Base-by-base conservation (phyloP, 2,888 invertebrate genomes). In the Zaprionus bogoriensis region DNA sequence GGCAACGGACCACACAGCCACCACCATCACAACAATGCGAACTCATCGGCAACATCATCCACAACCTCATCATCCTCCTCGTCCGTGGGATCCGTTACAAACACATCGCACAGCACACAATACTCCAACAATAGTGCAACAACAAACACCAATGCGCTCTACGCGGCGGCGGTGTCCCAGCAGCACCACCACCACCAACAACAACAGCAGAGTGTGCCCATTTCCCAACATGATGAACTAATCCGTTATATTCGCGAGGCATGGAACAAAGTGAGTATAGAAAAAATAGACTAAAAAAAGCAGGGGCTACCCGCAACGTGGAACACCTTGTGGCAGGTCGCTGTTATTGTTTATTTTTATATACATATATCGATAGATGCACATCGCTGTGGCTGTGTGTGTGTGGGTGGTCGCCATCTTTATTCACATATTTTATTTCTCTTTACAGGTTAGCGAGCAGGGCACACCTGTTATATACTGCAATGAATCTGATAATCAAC, bases 231-330 rank as follows among this genome's bases (percentile, higher is more conserved):
- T 78, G 95, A 95, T 87, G 96, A 96, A 90, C 92, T 96, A 85
- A 95, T 96, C 76, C 94, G 94, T 88, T 96, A 95, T 87, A 95
- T 96, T 74, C 94, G 93, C 88, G 96, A 96, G 77, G 95, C 95
- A 58, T 95, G 95, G 95, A 94, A 93, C 89, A 94, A 94, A 92
- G 94, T 94, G 67, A 86, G 84, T 42, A 10, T 48, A 2, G 20
- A 14, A 44, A 44, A 51, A 36, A 38, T 38, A 44, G 7, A n/a
- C n/a, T n/a, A n/a, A n/a, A 12, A 38, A 42, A 12, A 28, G 17
- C 7, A 14, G 38, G 22, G 38, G 4, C n/a, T 2, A 20, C 9
- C 22, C 48, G 36, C 74, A 75, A 71, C 42, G 20, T 52, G 10
- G 42, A 46, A 14, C 14, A 53, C 1, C 50, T 74, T 75, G 62